Percentiles rank a stretch among this genome's conserved stretches.
phyloP scores from a whole-genome alignment of 2,797 vertebrate genomes.

The Telmatherina bonti region DNA sequence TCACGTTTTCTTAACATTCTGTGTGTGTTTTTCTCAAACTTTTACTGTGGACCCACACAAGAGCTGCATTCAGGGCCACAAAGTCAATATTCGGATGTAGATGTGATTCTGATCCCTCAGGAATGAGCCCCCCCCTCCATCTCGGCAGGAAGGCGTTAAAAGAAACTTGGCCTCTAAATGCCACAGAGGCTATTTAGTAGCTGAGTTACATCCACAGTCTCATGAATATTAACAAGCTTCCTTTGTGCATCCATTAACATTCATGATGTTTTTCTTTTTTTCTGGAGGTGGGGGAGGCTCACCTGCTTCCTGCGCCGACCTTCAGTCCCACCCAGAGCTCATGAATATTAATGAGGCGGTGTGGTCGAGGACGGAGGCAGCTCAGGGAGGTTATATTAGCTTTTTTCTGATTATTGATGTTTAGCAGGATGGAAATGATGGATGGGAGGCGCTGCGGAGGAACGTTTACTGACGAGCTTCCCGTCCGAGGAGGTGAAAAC shows the following conservation, averaged over 20 bases:
- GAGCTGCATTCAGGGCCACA: conserved; percentile 9
- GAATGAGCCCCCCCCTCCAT: conserved; percentile 7
- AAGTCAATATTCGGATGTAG: conserved; percentile 13
- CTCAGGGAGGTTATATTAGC: conserved; percentile 11
- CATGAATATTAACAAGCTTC: conserved; percentile 57
- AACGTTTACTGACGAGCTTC: conserved; percentile 14
- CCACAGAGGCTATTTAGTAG: conserved; percentile 29
- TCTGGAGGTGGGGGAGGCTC: not conserved
- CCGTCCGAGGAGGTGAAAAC: conserved; percentile 28
- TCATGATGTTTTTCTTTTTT: conserved; percentile 48
- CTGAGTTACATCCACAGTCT: conserved; percentile 28
- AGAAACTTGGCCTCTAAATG: conserved; percentile 53
- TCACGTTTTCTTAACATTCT: too few relatives aligned
- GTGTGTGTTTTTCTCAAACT: not conserved
- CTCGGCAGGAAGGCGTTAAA: conserved; percentile 25
- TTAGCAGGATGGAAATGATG: not conserved
- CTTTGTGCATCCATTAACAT: conserved; percentile 58
- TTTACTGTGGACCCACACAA: not conserved
- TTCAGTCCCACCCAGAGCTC: conserved; percentile 49
- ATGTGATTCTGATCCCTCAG: conserved; percentile 23
- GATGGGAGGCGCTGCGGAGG: not conserved
- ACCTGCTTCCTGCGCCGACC: conserved; percentile 46
- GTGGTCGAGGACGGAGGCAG: conserved; percentile 14
- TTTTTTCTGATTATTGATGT: conserved; percentile 33
- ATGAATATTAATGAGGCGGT: conserved; percentile 58